phyloP scores from a whole-genome alignment of 2,113 vertebrate species.

The Aythya baeri region DNA sequence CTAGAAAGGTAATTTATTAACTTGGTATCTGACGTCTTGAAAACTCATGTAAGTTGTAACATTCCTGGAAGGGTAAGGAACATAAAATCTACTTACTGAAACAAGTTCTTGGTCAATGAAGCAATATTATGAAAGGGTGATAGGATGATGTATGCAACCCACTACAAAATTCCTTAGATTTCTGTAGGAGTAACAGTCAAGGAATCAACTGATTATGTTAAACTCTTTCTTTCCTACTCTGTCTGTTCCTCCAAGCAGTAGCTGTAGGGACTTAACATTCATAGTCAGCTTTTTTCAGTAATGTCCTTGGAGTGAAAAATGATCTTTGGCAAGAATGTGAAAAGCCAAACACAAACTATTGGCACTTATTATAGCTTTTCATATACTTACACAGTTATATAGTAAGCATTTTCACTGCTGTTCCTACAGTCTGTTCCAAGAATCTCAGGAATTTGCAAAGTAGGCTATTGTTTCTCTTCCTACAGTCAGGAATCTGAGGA shows the following conservation, averaged over 20 bases:
- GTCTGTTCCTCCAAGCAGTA: not conserved
- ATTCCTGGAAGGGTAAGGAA: not conserved
- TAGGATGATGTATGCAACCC: not conserved
- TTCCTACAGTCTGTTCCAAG: slow-evolving; percentile 33
- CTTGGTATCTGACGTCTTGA: not conserved
- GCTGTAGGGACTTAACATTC: slow-evolving; percentile 20
- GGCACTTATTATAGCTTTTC: slow-evolving; percentile 26
- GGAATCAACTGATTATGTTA: not conserved
- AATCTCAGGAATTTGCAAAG: slow-evolving; percentile 49
- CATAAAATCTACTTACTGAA: not conserved
- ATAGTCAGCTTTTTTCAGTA: slow-evolving; percentile 29
- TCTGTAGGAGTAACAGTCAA: slow-evolving; percentile 19
- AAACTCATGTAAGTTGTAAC: not conserved
- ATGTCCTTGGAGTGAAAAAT: slow-evolving; percentile 56
- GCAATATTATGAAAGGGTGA: not conserved
- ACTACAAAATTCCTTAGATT: slow-evolving; percentile 49
- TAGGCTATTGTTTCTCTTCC: slow-evolving; percentile 6
- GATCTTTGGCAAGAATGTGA: slow-evolving; percentile 22
- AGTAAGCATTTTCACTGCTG: slow-evolving; percentile 52
- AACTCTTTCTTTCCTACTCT: slow-evolving; percentile 1
- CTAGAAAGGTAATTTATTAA: slow-evolving; percentile 28
- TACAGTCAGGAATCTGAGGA: slow-evolving; percentile 29
- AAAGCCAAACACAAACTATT: slow-evolving; percentile 47
- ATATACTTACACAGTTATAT: not conserved
- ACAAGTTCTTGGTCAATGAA: slow-evolving; percentile 6